Base-by-base conservation (phyloP, 2,113 vertebrate genomes). In the Ceuthmochares aereus region DNA sequence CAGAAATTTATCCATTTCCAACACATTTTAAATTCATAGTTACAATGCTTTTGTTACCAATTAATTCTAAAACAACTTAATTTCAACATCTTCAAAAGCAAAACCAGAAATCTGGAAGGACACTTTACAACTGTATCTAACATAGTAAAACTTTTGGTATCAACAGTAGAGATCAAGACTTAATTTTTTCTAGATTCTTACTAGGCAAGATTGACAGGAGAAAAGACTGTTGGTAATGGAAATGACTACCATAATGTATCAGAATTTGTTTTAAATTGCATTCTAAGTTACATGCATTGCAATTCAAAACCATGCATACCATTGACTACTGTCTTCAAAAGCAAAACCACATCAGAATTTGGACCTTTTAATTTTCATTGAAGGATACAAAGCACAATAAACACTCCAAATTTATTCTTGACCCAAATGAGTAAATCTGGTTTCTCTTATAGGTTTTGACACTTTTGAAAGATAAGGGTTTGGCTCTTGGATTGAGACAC, bases 401-500 rank as follows among this genome's bases (percentile, higher is more conserved):
- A 70, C 3, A 8, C 47, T 74, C 22, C 26, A 42, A 58, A 78
- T 20, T 17, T 40, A 62, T 54, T 84, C 19, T 52, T 37, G 36
- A 62, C 7, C 22, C 9, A 58, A 14, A 45, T 3, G 3, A 81
- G 58, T 51, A 89, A 26, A 80, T 45, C 16, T 20, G 12, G 5
- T 79, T 80, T 94, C 10, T 72, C 7, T 83, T 25, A 8, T 2
- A 73, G 14, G 3, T 62, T 74, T 87, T 67, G 7, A 7, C 74
- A 1, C 17, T 60, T 84, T 69, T 60, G 12, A 25, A 54, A 32
- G 27, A 4, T 17, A 66, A 40, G 5, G 10, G 2, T 4, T 80
- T 30, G 19, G 12, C 14, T 74, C 7, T 32, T 1, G 0, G 10
- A 4, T 22, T 3, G 11, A 43, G 16, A 80, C 1, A 15, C 10